Base-by-base conservation (phyloP, 1,140 invertebrate species). In the Stegodyphus dumicola region DNA sequence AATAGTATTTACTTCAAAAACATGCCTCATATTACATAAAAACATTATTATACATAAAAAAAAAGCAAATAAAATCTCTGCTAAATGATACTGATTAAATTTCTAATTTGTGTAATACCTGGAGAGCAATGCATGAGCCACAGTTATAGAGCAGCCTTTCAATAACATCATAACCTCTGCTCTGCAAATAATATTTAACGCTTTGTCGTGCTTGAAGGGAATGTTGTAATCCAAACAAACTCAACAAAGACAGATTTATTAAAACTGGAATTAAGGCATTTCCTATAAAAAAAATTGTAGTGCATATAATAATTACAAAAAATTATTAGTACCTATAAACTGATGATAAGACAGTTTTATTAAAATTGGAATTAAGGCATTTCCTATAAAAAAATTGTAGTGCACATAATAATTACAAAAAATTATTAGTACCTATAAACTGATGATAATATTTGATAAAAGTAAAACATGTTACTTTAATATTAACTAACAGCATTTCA, bases 101-200 rank as follows among this genome's bases (percentile, higher is more conserved):
- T 53, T 9, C 7, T 53, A 18, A 53, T 33, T 53, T 69, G n/a
- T 7, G 7, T 6, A 84, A 66, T 84, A 85, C 81, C 65, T 77
- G 74, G 48, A 85, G 74, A 52, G 53, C 65, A 7, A 85, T 13
- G 64, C 74, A 77, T 6, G 81, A 69, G 2, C 73, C 73, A 9
- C 73, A 69, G 73, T 85, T 85, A 65, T 85, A 85, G 11, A 85
- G 17, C 56, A 85, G 52, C 51, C 81, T 69, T 69, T 85, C 81
- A 48, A 69, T 49, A 56, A 67, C 18, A 17, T 15, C 65, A 6
- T 48, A 77, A 10, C 74, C 74, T 48, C 10, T 54, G 52, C 51
- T 10, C 5, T 9, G 9, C 18, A 85, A 60, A 17, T 69, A 77
- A 10, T 69, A 7, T 53, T 85, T 85, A 5, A 85, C 66, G 6